A percentile compares a stretch with the other conserved stretches of the same genome.
These are phyloP conservation scores for Agonopterix subpropinquella DNA, from an alignment of 2,888 invertebrate species.

Conservation along the genomic window DNA sequence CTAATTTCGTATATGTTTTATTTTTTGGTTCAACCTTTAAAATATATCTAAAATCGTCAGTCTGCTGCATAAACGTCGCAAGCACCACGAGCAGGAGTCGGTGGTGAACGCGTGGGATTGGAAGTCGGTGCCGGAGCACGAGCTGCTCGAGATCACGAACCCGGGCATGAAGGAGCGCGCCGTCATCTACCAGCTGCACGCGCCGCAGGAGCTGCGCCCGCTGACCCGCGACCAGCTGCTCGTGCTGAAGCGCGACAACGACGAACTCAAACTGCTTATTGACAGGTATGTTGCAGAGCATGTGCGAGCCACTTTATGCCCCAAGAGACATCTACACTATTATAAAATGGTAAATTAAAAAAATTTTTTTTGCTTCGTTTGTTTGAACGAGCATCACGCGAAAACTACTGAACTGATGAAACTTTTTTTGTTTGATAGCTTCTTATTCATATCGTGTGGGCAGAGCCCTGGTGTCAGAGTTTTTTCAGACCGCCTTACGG, in stretches of 20 bases:
- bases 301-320: too few species aligned
- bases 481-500: too few species aligned
- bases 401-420: too few species aligned
- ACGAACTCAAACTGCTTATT: slow-evolving; percentile 41
- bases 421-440: too few species aligned
- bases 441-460: too few species aligned
- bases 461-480: too few species aligned
- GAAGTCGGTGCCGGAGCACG: slow-evolving; percentile 45
- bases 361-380: too few species aligned
- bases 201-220: slow-evolving; percentile 47
- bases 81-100: slow-evolving; percentile 34
- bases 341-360: too few species aligned
- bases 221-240: slow-evolving; percentile 31
- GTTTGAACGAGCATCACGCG: too few species aligned
- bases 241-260: slow-evolving; percentile 40
- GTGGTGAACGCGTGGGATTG: slow-evolving; percentile 57
- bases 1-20: background rate
- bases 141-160: slow-evolving; percentile 47
- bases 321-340: too few species aligned
- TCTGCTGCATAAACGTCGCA: slow-evolving; percentile 47
- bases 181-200: slow-evolving; percentile 55
- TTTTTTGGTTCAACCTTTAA: background rate
- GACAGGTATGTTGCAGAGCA: slow-evolving; percentile 37
- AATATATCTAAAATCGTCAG: slow-evolving; percentile 19
- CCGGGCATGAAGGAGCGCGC: slow-evolving; percentile 46